These are phyloP conservation scores for Sycobia sp. DNA, from an alignment of 1,140 invertebrate genomes.

Conservation along the genomic window DNA sequence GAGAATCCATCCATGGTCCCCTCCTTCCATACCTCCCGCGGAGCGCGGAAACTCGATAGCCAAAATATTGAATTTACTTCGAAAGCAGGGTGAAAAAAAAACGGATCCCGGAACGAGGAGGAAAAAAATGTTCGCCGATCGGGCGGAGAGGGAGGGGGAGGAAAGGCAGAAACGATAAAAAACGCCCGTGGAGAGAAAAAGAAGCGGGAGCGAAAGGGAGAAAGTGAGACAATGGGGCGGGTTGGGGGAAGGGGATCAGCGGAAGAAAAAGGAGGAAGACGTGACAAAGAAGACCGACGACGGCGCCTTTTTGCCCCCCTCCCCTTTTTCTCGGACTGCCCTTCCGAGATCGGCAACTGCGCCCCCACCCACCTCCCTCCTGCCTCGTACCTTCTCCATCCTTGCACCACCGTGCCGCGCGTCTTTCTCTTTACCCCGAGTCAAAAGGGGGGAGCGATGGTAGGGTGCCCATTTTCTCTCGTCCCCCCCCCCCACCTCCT, in stretches of 20 bases:
- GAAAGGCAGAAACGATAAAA: constrained; percentile 8
- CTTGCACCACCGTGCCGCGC: neutral
- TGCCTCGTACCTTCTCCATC: neutral
- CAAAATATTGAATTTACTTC: constrained; percentile 54
- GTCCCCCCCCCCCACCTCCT: too few relatives aligned
- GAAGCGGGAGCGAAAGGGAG: neutral
- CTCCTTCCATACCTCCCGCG: constrained; percentile 10
- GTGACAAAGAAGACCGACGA: constrained; percentile 2
- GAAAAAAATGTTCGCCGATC: neutral
- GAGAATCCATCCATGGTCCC: neutral
- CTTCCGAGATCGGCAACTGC: constrained; percentile 4
- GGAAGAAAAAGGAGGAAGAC: constrained; percentile 3
- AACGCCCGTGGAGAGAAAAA: too few relatives aligned
- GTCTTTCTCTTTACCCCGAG: neutral
- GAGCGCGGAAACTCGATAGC: constrained; percentile 48
- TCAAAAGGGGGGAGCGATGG: neutral
- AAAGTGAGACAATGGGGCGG: too few relatives aligned
- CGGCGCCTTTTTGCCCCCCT: neutral
- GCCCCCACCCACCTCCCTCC: too few relatives aligned
- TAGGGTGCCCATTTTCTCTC: neutral
- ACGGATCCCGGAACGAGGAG: constrained; percentile 1
- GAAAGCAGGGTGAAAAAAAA: constrained; percentile 36
- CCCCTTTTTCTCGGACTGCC: constrained; percentile 3
- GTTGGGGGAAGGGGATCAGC: too few relatives aligned
- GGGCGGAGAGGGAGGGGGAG: neutral